Evolutionary conservation across 2,888 invertebrate species (phyloP), one percentile per base, ranked within the genome.

Genomic region (Opisthograptis luteolata): DNA sequence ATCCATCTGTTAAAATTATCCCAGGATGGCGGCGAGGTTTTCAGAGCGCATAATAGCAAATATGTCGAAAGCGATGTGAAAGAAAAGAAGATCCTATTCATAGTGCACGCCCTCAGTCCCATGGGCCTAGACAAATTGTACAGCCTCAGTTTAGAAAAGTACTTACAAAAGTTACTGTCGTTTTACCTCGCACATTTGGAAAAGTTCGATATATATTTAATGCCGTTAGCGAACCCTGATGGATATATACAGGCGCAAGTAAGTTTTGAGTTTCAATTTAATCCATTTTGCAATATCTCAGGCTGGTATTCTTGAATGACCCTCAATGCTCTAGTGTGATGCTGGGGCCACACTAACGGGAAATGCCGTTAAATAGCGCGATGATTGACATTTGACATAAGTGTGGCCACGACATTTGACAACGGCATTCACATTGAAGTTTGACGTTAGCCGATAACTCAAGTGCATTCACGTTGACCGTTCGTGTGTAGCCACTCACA

Each of bases 171-270:
- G 12, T 65, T 88, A 0, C 6, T 86, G 0, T 61, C 67, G 0
- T 78, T 71, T 55, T 88, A 88, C 54, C 55, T 79, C 1, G 46
- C 51, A 0, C 75, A 84, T 73, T 68, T 88, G 56, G 74, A 86
- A 25, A 74, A 79, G 31, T 89, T 87, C 43, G 87, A 89, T 44
- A 83, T 89, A 68, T 88, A 69, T 59, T 17, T 87, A 8, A 77
- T 89, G 49, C 88, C 89, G 0, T 55, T 88, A 66, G 87, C 81
- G 0, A 89, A 89, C 66, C 89, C 89, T 5, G 89, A 89, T 51
- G 88, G 87, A 0, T 64, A 50, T 35, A 20, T 48, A 8, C 13
- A 37, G 15, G 25, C 13, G 58, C 54, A 8, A 53, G 54, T 30
- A 39, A 9, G 25, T 25, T 1, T 3, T 25, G 8, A 22, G 20